phyloP scores from a whole-genome alignment of 30 jellyfish, hydroid and myxozoan species.

The Catostylus mosaicus region DNA sequence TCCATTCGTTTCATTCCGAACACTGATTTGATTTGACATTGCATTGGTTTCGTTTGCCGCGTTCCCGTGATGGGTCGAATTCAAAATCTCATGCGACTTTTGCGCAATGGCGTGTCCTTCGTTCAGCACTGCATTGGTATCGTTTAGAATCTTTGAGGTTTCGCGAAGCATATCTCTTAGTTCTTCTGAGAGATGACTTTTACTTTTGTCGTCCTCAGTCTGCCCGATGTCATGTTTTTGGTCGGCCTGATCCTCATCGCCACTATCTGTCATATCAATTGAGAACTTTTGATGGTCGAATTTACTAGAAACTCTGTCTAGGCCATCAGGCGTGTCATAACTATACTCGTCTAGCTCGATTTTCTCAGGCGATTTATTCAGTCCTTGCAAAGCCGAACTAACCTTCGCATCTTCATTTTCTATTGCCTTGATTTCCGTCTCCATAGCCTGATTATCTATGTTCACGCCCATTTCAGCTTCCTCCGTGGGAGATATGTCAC shows the following conservation, averaged over 20 bases:
- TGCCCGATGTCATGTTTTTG: conserved; percentile 30
- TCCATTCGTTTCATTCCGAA: conserved; percentile 5
- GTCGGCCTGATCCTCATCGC: conserved; percentile 26
- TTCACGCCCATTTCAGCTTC: conserved; percentile 69
- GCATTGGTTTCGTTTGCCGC: conserved; percentile 34
- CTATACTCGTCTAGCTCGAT: conserved; percentile 44
- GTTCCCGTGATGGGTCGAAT: conserved; percentile 7
- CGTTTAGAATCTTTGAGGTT: conserved; percentile 57
- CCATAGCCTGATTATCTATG: conserved; percentile 69
- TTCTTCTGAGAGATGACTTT: conserved; percentile 31
- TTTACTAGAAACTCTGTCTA: background rate
- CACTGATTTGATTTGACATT: background rate
- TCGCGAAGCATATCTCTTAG: conserved; percentile 61
- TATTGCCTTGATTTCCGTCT: conserved; percentile 54
- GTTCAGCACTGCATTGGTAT: conserved; percentile 51
- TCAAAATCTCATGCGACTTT: conserved; percentile 30
- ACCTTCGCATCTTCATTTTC: conserved; percentile 54
- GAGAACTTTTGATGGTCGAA: background rate
- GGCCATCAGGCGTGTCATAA: conserved; percentile 38
- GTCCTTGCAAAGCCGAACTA: conserved; percentile 32
- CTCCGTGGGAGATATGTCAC: conserved; percentile 42
- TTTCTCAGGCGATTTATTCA: background rate
- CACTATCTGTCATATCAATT: background rate
- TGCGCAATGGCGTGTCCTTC: conserved; percentile 49
- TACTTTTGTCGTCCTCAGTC: background rate